phyloP scores from a whole-genome alignment of 2,888 invertebrate genomes.

The Chymomyza procnemis region DNA sequence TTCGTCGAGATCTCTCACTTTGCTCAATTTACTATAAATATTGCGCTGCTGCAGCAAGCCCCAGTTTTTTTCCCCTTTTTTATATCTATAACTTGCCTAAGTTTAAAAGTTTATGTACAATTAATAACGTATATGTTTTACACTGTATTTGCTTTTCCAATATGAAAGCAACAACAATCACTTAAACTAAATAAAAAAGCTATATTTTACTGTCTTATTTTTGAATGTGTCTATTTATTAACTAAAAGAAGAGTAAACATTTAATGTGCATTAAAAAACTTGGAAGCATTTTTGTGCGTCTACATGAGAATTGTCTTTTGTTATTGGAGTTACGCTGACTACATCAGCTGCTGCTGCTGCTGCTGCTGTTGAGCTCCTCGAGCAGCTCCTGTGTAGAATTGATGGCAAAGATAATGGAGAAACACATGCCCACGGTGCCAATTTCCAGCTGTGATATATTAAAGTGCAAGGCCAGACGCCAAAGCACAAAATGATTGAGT shows the following conservation, averaged over 20 bases:
- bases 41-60: too few species aligned
- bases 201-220: background rate
- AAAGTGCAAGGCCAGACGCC: constrained; percentile 56
- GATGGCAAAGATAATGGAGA: constrained; percentile 54
- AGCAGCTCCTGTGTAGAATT: constrained; percentile 57
- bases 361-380: constrained; percentile 34
- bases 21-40: too few species aligned
- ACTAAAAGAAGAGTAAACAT: background rate
- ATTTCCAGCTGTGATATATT: constrained; percentile 53
- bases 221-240: background rate
- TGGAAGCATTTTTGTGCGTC: constrained; percentile 20
- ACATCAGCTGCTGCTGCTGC: constrained; percentile 21
- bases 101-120: background rate
- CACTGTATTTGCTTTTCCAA: background rate
- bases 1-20: too few species aligned
- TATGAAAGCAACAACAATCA: background rate
- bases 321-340: too few species aligned
- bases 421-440: constrained; percentile 63
- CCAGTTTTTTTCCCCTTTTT: too few species aligned
- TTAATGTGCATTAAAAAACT: background rate
- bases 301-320: background rate
- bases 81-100: background rate
- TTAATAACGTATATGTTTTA: background rate
- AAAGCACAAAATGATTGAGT: constrained; percentile 58
- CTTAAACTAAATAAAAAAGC: background rate